Evolutionary conservation across 2,888 invertebrate species (phyloP).

Genomic region (Proisotoma minuta): DNA sequence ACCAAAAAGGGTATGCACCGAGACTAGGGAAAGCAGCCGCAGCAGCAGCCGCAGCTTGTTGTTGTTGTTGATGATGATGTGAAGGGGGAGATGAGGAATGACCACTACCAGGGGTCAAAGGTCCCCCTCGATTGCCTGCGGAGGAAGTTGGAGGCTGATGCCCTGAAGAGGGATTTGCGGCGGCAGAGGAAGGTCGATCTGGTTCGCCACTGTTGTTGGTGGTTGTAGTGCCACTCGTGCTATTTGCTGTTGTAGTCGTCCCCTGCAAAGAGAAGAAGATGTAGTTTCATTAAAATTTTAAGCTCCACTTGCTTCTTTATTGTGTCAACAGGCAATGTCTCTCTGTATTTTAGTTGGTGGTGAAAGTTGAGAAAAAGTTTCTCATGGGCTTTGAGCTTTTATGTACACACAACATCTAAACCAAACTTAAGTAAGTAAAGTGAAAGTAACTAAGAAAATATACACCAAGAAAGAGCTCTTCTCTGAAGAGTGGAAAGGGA

Average conservation of each 20-base stretch:
- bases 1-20: conserved; percentile 46
- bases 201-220: background rate
- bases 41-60: conserved; percentile 29
- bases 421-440: background rate
- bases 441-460: too few species aligned
- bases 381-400: conserved; percentile 10
- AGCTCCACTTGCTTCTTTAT: conserved; percentile 9
- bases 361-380: conserved; percentile 6
- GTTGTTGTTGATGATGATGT: background rate
- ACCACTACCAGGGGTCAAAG: conserved; percentile 8
- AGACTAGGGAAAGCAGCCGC: conserved; percentile 42
- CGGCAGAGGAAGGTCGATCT: background rate
- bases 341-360: background rate
- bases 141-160: conserved; percentile 18
- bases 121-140: background rate
- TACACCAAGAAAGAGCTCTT: too few species aligned
- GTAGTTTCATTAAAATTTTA: conserved; percentile 19
- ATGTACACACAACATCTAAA: conserved; percentile 4
- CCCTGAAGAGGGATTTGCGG: conserved; percentile 27
- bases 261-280: conserved; percentile 1
- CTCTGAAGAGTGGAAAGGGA: too few species aligned
- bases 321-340: conserved; percentile 15
- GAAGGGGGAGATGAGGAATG: conserved; percentile 31
- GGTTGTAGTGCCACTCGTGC: background rate
- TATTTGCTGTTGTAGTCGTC: background rate